phyloP scores from a whole-genome alignment of 1,140 invertebrate species.

The Listronotus oregonensis region DNA sequence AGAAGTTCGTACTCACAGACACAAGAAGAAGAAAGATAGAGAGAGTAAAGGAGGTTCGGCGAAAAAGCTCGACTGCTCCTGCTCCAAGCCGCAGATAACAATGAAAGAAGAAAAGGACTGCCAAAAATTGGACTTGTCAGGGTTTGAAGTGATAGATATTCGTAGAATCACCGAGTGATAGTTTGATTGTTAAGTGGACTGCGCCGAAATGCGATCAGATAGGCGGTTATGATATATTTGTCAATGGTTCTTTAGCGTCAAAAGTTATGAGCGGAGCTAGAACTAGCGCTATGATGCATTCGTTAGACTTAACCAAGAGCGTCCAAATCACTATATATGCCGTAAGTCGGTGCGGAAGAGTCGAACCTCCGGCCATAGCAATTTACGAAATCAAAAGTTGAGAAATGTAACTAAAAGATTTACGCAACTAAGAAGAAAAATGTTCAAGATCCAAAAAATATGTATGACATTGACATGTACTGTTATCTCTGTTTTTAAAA shows the following conservation, averaged over 20 bases:
- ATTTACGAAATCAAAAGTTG: conserved; percentile 39
- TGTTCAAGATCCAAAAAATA: background rate
- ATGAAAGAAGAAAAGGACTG: conserved; percentile 26
- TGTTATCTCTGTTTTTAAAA: conserved; percentile 5
- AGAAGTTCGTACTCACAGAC: conserved; percentile 26
- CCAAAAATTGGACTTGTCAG: conserved; percentile 23
- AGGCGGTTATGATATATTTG: conserved; percentile 43
- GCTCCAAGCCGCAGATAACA: conserved; percentile 18
- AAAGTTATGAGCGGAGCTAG: conserved; percentile 42
- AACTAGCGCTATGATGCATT: conserved; percentile 45
- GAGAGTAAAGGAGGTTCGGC: background rate
- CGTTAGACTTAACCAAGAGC: conserved; percentile 35
- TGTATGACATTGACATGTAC: conserved; percentile 18
- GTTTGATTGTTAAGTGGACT: conserved; percentile 46
- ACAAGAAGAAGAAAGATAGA: conserved; percentile 23
- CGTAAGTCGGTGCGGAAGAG: conserved; percentile 39
- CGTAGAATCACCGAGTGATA: conserved; percentile 42
- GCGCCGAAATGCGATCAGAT: conserved; percentile 25
- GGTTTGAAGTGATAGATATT: conserved; percentile 38
- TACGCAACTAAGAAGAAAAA: background rate
- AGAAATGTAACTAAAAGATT: background rate
- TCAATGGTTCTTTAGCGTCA: conserved; percentile 40
- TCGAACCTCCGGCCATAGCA: conserved; percentile 44
- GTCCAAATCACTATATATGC: conserved; percentile 43
- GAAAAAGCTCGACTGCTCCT: conserved; percentile 12